Evolutionary conservation across 2,888 invertebrate genomes (phyloP), one percentile per base, ranked within the genome.

Genomic region (Clistopyga incitator): DNA sequence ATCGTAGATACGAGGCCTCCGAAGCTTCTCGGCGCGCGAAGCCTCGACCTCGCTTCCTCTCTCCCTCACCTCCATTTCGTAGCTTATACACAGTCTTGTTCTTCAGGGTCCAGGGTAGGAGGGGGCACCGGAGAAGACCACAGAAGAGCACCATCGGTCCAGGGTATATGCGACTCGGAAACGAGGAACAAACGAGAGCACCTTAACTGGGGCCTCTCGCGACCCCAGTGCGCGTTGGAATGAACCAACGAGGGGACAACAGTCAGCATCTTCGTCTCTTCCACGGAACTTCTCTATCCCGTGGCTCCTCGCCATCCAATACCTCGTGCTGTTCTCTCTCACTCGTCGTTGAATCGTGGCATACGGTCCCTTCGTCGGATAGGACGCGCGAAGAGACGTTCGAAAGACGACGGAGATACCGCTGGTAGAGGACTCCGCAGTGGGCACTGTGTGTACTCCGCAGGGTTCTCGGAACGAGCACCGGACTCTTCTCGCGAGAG

Each of bases 141-240:
- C 78, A 64, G 67, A 74, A 72, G 54, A 74, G 47, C 42, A 72
- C 59, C 56, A 72, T 20, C 61, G 74, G 29, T 34, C 18, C 20
- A 8, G 76, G 50, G 64, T 80, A 83, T 84, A 88, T 81, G 85
- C 84, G 87, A 91, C 89, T 90, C 87, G 90, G 77, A 91, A 92
- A 92, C 90, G 91, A 92, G 91, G 89, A 92, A 92, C 92, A 92
- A 92, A 92, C 92, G 91, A 92, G 92, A 92, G 90, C 91, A 91
- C 89, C 90, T 91, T 91, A 90, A 90, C 91, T 89, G 88, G 81
- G 81, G 82, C 84, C 76, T 76, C 79, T 76, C 72, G 83, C 86
- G 86, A 87, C 87, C 88, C 86, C 87, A 10, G 61, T 83, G 85
- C 81, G 83, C 84, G 84, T 80, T 86, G 86, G 84, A 88, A 88